Conservation (phyloP, 2,888 invertebrate species). For the Cheilosia pagana region DNA sequence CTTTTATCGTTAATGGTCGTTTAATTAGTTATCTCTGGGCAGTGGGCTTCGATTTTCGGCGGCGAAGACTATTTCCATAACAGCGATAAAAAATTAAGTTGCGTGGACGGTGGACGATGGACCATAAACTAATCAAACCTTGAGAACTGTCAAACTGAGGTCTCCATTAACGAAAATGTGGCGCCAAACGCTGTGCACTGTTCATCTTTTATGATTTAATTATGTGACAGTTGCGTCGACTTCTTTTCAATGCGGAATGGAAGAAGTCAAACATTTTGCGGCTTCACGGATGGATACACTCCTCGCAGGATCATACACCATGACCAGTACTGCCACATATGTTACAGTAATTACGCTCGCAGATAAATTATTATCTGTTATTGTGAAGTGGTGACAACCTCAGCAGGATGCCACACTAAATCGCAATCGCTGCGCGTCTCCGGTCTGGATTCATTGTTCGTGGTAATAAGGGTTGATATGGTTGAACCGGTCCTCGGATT, state of each 20-base stretch:
- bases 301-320: conserved; percentile 53
- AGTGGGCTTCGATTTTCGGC: conserved; percentile 39
- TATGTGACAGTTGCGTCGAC: conserved; percentile 55
- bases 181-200: conserved; percentile 53
- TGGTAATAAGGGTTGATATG: conserved; percentile 68
- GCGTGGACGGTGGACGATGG: conserved; percentile 4
- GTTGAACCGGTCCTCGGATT: conserved; percentile 57
- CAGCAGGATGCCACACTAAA: conserved; percentile 61
- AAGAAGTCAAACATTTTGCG: conserved; percentile 44
- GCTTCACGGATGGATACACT: conserved; percentile 56
- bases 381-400: conserved; percentile 67
- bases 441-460: conserved; percentile 57
- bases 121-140: conserved; percentile 20
- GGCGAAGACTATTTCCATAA: conserved; percentile 59
- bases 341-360: conserved; percentile 73
- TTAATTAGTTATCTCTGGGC: conserved; percentile 68
- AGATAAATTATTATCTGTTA: conserved; percentile 72
- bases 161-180: conserved; percentile 51
- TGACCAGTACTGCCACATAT: conserved; percentile 74
- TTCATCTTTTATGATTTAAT: conserved; percentile 61
- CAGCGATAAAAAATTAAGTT: conserved; percentile 56
- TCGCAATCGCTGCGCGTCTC: conserved; percentile 28
- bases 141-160: conserved; percentile 33
- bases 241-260: not conserved
- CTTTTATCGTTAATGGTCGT: conserved; percentile 67